These are phyloP conservation scores for Apogon hyalosoma DNA, from an alignment of 2,797 vertebrate genomes.

Conservation along the genomic window DNA sequence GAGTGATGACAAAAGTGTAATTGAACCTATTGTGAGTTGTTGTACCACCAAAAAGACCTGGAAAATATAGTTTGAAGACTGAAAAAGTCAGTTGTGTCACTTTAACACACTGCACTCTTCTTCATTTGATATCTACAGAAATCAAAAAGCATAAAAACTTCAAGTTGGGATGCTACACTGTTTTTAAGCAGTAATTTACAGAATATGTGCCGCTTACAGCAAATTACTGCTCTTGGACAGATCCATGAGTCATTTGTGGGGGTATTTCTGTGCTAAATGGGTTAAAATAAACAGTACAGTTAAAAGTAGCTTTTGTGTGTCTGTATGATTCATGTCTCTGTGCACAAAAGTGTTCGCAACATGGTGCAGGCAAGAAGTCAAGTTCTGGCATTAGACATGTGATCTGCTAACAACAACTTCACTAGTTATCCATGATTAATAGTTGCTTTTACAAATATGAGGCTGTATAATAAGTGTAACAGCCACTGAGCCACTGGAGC, in stretches of 20 bases:
- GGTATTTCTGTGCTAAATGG: not conserved
- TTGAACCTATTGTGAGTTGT: too few species aligned
- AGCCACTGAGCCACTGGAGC: constrained; percentile 30
- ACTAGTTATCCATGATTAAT: constrained; percentile 40
- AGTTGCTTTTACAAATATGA: constrained; percentile 33
- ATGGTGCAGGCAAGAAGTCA: constrained; percentile 26
- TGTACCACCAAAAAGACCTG: too few species aligned
- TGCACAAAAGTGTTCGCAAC: constrained; percentile 29
- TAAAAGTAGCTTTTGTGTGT: not conserved
- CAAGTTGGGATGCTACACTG: too few species aligned
- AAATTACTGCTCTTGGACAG: not conserved
- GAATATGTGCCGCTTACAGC: too few species aligned
- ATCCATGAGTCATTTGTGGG: not conserved
- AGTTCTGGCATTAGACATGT: constrained; percentile 14
- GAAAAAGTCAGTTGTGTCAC: too few species aligned
- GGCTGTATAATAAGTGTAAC: constrained; percentile 31
- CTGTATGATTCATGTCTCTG: not conserved
- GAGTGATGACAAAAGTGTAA: too few species aligned
- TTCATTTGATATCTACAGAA: too few species aligned
- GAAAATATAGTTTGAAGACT: too few species aligned
- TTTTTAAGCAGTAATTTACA: too few species aligned
- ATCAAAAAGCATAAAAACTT: too few species aligned
- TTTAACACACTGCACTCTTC: too few species aligned
- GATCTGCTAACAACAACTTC: not conserved
- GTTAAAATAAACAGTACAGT: not conserved